A percentile compares a stretch with the other conserved stretches of the same genome.
Conservation (phyloP, 92 coral and sea anemone genomes). For the Galaxea fascicularis region DNA sequence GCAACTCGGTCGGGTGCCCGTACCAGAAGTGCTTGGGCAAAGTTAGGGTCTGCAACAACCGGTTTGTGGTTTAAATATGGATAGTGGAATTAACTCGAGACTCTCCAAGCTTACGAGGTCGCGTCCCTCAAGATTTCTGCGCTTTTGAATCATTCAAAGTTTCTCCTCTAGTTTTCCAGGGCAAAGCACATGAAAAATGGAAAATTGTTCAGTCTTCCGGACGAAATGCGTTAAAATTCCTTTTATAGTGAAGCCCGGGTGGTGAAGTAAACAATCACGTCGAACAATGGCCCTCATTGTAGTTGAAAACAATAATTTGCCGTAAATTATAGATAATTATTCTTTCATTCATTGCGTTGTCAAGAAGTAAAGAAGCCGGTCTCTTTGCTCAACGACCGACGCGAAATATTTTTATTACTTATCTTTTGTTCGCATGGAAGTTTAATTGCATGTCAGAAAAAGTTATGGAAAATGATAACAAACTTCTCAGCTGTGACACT, state of each 20-base stretch:
- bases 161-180: no score
- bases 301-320: background rate
- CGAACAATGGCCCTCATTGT: background rate
- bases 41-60: no score
- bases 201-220: background rate
- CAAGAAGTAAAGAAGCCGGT: background rate
- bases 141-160: no score
- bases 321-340: background rate
- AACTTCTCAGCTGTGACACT: background rate
- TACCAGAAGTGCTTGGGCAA: no score
- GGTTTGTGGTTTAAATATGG: no score
- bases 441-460: background rate
- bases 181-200: no score
- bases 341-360: conserved; percentile 2
- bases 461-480: background rate
- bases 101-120: no score
- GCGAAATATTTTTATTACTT: background rate
- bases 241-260: no score
- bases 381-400: background rate
- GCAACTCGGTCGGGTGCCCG: no score
- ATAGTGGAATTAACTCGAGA: no score
- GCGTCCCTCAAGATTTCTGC: no score
- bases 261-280: background rate
- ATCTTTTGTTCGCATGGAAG: background rate
- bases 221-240: no score